Evolutionary conservation across 2,797 vertebrate genomes (phyloP).

Genomic region (Chaetodon trifasciatus): DNA sequence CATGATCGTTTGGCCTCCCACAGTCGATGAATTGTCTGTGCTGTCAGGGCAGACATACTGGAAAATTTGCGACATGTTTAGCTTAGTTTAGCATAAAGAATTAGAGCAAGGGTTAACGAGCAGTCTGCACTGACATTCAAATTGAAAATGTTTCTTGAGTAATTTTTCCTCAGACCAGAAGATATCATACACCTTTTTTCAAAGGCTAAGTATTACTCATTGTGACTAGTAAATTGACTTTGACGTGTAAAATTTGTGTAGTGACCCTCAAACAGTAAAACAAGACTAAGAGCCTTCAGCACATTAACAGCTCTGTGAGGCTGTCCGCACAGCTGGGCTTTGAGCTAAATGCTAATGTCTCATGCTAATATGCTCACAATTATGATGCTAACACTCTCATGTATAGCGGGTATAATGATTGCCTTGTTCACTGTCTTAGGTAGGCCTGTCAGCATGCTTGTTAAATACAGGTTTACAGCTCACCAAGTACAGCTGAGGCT

Average conservation of each 20-base stretch:
- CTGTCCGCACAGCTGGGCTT: background rate
- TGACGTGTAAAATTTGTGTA: background rate
- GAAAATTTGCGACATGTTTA: background rate
- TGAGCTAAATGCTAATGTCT: too few species aligned
- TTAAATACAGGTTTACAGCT: background rate
- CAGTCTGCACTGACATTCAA: background rate
- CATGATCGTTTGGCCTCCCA: constrained; percentile 59
- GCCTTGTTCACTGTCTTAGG: background rate
- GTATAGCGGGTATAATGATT: background rate
- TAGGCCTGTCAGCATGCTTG: background rate
- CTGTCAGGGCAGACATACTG: background rate
- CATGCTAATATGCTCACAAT: background rate
- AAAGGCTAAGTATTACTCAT: background rate
- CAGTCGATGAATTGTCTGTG: background rate
- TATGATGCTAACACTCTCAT: background rate
- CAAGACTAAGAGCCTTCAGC: background rate
- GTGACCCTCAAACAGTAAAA: background rate
- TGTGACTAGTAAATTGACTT: background rate
- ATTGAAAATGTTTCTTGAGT: background rate
- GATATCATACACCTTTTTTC: background rate
- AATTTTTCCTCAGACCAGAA: background rate
- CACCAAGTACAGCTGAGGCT: too few species aligned
- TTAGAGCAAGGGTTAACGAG: background rate
- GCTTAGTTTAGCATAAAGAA: background rate
- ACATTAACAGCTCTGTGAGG: background rate